Base-by-base conservation (phyloP, 2,888 invertebrate species). In the Cephus runcator region DNA sequence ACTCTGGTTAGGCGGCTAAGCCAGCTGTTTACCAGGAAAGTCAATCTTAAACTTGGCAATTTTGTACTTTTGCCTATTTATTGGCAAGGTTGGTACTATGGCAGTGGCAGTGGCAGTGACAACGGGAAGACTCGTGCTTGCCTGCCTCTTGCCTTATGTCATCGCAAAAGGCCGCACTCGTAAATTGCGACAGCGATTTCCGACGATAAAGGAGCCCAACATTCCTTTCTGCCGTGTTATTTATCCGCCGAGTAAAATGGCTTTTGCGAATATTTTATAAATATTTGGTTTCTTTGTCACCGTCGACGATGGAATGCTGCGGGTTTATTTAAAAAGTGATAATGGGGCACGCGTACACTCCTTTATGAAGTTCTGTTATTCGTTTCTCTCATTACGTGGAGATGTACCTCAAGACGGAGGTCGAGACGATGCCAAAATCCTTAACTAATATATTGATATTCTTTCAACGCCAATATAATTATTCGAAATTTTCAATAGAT, bases 201-300 rank as follows among this genome's bases (percentile, higher is more conserved):
- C 9, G 2, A 9, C 56, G 23, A 56, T 56, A 56, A 56, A 56
- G 23, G 23, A 56, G 56, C 56, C 23, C 56, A 56, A 34, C 71
- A 71, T 71, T 71, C 71, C 71, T 71, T 71, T 71, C 71, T 23
- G 33, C 71, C 11, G 71, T 34, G 31, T 31, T 71, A 71, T 71
- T 71, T 71, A 71, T 23, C 31, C 71, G 34, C 33, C 1, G 71
- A 31, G 71, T 31, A 12, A 34, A 71, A 71, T 34, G 71, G 33
- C 15, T 76, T 80, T 81, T 82, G 82, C 83, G 83, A 83, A 84
- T 83, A 85, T 79, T 81, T 82, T 83, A 85, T 85, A 86, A 86
- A 86, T 85, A 85, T 85, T 84, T 80, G 76, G 79, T 80, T 78
- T 81, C 82, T 84, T 86, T 83, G 85, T 86, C 85, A 84, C 84